Evolutionary conservation across 1,140 invertebrate genomes (phyloP).

Genomic region (Uloborus diversus): DNA sequence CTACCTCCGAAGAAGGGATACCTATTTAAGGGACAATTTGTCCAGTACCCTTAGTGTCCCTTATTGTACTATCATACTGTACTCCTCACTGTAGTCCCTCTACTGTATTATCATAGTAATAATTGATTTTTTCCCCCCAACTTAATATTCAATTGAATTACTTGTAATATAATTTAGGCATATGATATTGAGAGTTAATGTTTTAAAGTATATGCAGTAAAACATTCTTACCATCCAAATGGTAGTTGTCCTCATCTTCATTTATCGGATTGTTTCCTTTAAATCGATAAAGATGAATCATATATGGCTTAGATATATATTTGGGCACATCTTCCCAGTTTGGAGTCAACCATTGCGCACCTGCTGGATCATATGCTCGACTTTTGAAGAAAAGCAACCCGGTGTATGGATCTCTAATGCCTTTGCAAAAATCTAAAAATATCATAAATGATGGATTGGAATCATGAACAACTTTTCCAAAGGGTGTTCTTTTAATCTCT

Average conservation of each 20-base stretch:
- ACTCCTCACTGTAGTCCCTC: too few relatives aligned
- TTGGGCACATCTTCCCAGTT: conserved; percentile 87
- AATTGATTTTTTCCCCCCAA: too few relatives aligned
- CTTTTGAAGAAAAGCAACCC: conserved; percentile 91
- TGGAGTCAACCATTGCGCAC: conserved; percentile 94
- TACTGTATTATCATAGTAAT: too few relatives aligned
- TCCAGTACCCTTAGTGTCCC: too few relatives aligned
- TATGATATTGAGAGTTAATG: too few relatives aligned
- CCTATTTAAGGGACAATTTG: too few relatives aligned
- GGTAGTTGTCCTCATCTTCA: conserved; percentile 46
- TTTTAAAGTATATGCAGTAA: too few relatives aligned
- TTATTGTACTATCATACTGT: too few relatives aligned
- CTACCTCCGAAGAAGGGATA: too few relatives aligned
- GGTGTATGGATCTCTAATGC: conserved; percentile 88
- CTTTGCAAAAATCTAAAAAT: conserved; percentile 91
- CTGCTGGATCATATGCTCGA: conserved; percentile 92
- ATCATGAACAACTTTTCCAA: conserved; percentile 93
- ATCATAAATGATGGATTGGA: conserved; percentile 94
- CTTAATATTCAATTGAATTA: too few relatives aligned
- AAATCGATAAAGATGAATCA: conserved; percentile 87
- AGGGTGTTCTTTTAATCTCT: conserved; percentile 92
- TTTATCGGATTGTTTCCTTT: conserved; percentile 95
- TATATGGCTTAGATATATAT: conserved; percentile 77
- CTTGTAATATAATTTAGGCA: too few relatives aligned
- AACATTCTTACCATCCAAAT: conserved; percentile 50